Base-by-base conservation (phyloP, 2,888 invertebrate species). In the Eustalomyia histrio region DNA sequence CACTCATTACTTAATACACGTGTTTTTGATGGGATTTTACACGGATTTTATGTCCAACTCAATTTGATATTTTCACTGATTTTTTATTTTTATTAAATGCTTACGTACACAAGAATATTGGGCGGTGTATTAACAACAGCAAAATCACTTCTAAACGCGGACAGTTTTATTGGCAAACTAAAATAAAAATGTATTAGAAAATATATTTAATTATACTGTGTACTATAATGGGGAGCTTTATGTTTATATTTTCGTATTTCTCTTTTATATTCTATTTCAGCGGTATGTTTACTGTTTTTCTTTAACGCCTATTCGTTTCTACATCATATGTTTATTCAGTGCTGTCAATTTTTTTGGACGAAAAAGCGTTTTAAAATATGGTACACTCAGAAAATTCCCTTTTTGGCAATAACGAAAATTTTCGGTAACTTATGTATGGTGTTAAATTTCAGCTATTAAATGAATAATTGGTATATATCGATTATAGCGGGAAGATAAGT, bases 141-240 rank as follows among this genome's bases (percentile, higher is more conserved):
- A 52, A n/a, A 29, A 52, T 12, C 52, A 57, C 64, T 69, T 65
- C 24, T 33, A 55, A 12, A 14, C 72, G 35, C 60, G 21, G 2
- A 69, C 58, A 69, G 72, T 67, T 78, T 61, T 65, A 65, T 69
- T 74, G 43, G 60, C 65, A 74, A 74, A 74, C 74, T 74, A 65
- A 64, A 35, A 35, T 8, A 35, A 35, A 35, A 35, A 9, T 35
- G 1, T 35, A 35, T 9, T 35, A 35, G 7, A 35, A 35, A 35
- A 35, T 35, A 9, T 9, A 35, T 35, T 35, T 35, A 35, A 35
- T 35, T 8, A 10, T n/a, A n/a, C n/a, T 21, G 21, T 21, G 21
- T 4, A 21, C n/a, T n/a, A n/a, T n/a, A n/a, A 24, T 55, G 21
- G 14, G 12, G n/a, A 55, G 53, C 24, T 55, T 55, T 55, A 1